A percentile compares a stretch with the other conserved stretches of the same genome.
Evolutionary conservation across 2,113 vertebrate species (phyloP).

Genomic region (Ifrita kowaldi): DNA sequence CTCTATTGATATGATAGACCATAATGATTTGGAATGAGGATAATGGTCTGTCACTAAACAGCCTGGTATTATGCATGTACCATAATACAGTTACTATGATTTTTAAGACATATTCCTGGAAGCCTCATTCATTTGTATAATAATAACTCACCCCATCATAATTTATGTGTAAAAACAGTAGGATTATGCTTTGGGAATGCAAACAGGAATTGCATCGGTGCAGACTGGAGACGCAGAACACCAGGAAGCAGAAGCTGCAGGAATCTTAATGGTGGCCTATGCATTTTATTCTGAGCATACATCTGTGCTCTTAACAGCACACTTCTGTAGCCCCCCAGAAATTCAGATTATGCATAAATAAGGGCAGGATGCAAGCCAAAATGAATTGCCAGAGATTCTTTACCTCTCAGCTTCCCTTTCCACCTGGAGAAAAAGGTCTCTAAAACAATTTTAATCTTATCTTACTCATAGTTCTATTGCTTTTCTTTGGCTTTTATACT

Average conservation of each 20-base stretch:
- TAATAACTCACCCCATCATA: neutral
- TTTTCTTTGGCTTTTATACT: neutral
- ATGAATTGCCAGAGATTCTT: neutral
- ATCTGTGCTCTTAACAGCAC: neutral
- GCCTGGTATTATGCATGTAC: neutral
- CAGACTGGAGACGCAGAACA: neutral
- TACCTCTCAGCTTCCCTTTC: neutral
- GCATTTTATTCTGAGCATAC: neutral
- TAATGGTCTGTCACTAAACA: constrained; percentile 46
- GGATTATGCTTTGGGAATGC: neutral
- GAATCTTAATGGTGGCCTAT: neutral
- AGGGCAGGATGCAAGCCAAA: neutral
- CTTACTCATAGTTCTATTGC: neutral
- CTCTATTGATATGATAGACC: neutral
- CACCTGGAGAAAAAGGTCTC: neutral
- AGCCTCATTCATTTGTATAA: neutral
- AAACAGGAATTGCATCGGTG: neutral
- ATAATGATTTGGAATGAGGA: constrained; percentile 28
- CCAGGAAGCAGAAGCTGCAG: neutral
- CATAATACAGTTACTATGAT: neutral
- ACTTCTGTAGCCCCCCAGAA: neutral
- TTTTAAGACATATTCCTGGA: constrained; percentile 24
- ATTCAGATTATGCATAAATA: neutral
- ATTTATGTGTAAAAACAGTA: neutral
- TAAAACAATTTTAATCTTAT: neutral